A percentile compares a stretch with the other conserved stretches of the same genome.
Conservation (phyloP, 2,113 vertebrate genomes). For the Girardinichthys multiradiatus region DNA sequence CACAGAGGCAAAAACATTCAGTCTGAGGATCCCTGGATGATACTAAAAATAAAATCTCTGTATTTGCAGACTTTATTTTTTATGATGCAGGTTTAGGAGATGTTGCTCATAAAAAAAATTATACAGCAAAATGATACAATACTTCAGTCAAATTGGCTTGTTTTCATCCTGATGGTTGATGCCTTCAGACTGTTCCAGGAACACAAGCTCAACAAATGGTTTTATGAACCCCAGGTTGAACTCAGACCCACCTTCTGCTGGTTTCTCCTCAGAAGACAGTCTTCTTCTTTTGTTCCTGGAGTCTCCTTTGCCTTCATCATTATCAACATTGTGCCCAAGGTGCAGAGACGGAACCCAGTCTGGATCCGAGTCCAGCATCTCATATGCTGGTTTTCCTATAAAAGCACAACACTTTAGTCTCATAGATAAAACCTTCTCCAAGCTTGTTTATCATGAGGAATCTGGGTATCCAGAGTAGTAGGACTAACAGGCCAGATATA, state of each 20-base stretch:
- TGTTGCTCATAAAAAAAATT: no score
- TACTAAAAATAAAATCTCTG: no score
- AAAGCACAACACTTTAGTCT: not conserved
- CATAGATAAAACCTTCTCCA: not conserved
- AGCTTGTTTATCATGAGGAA: not conserved
- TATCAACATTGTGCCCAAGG: not conserved
- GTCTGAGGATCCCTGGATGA: not conserved
- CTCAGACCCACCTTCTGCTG: not conserved
- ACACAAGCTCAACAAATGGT: no score
- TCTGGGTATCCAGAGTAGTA: no score
- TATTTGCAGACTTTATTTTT: no score
- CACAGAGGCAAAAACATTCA: not conserved
- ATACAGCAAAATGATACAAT: no score
- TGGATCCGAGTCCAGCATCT: conserved; percentile 18
- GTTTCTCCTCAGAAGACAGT: fast-evolving
- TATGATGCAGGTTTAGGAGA: no score
- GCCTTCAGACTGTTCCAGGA: no score
- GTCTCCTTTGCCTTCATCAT: not conserved
- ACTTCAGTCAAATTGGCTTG: no score
- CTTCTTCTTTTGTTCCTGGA: not conserved
- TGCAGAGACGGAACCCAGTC: conserved; percentile 39
- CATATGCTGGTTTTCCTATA: conserved; percentile 33
- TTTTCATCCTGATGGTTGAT: no score
- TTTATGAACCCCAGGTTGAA: no score
- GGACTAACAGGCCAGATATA: no score